Percentiles rank a stretch among this genome's conserved stretches.
Conservation (phyloP, 2,797 vertebrate species). For the Gambusia yucatana region DNA sequence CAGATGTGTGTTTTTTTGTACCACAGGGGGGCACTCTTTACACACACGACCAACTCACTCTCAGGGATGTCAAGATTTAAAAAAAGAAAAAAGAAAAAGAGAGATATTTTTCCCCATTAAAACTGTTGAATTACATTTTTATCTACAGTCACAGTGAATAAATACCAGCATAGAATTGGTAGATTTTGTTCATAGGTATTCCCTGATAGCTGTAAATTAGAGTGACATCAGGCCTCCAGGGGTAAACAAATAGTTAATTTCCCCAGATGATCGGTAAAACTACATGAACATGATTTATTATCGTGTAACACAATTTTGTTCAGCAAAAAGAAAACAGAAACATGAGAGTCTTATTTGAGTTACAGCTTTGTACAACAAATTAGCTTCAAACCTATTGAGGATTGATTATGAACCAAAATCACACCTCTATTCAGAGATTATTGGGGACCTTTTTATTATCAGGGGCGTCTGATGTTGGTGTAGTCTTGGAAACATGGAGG, state of each 20-base stretch:
- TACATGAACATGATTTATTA: background rate
- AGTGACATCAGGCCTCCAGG: too few species aligned
- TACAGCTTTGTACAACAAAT: background rate
- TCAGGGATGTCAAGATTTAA: background rate
- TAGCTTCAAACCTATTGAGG: background rate
- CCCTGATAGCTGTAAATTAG: background rate
- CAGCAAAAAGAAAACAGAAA: background rate
- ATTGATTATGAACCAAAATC: background rate
- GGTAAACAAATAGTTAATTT: background rate
- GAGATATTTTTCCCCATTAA: background rate
- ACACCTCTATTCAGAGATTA: background rate
- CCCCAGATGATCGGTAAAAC: background rate
- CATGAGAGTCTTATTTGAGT: background rate
- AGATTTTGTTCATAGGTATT: background rate
- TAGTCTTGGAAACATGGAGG: background rate
- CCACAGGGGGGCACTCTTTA: conserved; percentile 69
- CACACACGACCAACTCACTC: conserved; percentile 6
- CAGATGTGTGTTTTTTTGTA: conserved; percentile 38
- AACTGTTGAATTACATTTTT: background rate
- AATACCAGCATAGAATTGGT: background rate
- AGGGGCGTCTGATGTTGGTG: background rate
- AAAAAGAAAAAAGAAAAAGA: background rate
- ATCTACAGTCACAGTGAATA: background rate
- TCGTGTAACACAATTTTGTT: background rate
- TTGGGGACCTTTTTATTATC: background rate